Evolutionary conservation across 2,888 invertebrate species (phyloP), one percentile per base, ranked within the genome.

Genomic region (Apocheima hispidaria): DNA sequence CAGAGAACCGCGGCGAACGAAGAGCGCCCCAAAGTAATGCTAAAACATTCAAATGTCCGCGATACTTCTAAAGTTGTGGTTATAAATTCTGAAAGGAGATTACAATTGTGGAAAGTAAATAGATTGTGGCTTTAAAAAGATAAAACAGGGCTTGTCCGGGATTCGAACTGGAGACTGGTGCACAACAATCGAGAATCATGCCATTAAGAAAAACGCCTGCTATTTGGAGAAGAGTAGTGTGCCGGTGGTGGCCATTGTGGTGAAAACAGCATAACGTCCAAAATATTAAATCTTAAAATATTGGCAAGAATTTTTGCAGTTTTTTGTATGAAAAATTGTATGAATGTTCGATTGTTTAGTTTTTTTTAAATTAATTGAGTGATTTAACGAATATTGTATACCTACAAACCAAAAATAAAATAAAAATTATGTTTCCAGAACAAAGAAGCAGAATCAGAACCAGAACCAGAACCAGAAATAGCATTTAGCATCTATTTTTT

Each of bases 141-240:
- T 56, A 65, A 74, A 74, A 70, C 14, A 51, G 90, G 89, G 91
- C 88, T 86, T 87, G 90, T 87, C 89, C 88, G 88, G 91, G 90
- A 90, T 90, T 92, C 88, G 89, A 91, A 91, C 88, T 88, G 88
- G 89, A 89, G 89, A 87, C 90, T 89, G 87, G 89, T 90, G 85
- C 90, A 90, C 88, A 88, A 88, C 84, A 90, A 90, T 87, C 88
- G 89, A 90, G 87, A 91, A 92, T 90, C 88, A 90, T 90, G 89
- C 89, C 90, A 85, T 88, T 90, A 88, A 90, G 90, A 89, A 89
- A 9, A 9, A n/a, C 14, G 36, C n/a, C 10, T 7, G 9, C 0
- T 9, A 18, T 3, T 5, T 21, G 4, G 1, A 4, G 12, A 38
- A 7, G 7, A 36, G 2, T 14, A n/a, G n/a, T 4, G 4, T 14